Conservation (phyloP, 1,140 invertebrate genomes). For the Hyles vespertilio region DNA sequence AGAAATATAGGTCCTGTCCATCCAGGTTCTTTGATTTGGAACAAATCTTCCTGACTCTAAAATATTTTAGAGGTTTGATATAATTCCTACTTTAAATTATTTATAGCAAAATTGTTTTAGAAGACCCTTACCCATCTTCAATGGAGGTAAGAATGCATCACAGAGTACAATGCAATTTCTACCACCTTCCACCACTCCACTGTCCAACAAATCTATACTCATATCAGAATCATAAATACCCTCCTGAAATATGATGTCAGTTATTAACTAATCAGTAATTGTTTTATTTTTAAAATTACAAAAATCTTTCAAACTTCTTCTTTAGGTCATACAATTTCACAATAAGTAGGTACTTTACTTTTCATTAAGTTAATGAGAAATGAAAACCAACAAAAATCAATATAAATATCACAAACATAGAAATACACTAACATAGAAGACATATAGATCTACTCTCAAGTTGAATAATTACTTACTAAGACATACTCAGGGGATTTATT, state of each 20-base stretch:
- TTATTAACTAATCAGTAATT: no score
- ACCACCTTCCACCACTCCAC: conserved; percentile 67
- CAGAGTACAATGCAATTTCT: conserved; percentile 58
- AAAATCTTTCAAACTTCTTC: no score
- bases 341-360: no score
- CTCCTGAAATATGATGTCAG: conserved; percentile 46
- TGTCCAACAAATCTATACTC: conserved; percentile 77
- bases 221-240: conserved; percentile 79
- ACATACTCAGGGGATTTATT: conserved; percentile 76
- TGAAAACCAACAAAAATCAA: no score
- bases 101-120: no score
- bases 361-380: no score
- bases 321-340: no score
- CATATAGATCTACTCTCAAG: background rate
- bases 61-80: conserved; percentile 2
- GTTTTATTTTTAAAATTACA: no score
- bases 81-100: no score
- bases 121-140: conserved; percentile 58
- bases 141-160: conserved; percentile 54
- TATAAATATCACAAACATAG: no score
- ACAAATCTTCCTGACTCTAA: conserved; percentile 59
- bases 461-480: conserved; percentile 62
- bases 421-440: background rate
- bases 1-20: conserved; percentile 63
- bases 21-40: conserved; percentile 55